Conservation (phyloP, 1,140 invertebrate species). For the Microplitis demolitor region DNA sequence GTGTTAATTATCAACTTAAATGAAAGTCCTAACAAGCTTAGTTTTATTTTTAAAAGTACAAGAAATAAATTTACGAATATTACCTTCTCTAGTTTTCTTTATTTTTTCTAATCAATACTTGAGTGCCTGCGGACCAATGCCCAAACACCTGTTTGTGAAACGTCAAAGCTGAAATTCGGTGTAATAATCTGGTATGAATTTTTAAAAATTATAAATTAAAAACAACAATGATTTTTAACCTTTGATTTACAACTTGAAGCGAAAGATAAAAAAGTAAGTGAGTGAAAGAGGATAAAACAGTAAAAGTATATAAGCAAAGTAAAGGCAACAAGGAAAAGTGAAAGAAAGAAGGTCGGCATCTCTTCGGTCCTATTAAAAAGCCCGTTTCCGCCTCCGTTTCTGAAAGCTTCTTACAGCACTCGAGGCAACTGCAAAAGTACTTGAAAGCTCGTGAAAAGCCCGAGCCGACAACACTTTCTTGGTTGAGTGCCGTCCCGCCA, state of each 20-base stretch:
- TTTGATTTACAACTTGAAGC: not conserved
- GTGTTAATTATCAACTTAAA: no score
- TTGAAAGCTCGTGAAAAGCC: slow-evolving; percentile 64
- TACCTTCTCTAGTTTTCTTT: no score
- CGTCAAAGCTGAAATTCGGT: no score
- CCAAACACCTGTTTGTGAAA: no score
- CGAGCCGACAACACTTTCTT: slow-evolving; percentile 60
- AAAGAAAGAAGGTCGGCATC: slow-evolving; percentile 35
- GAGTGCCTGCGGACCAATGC: no score
- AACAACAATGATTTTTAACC: not conserved
- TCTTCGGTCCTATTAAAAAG: slow-evolving; percentile 62
- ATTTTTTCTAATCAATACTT: no score
- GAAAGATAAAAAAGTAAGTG: slow-evolving; percentile 10
- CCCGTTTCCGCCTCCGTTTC: slow-evolving; percentile 62
- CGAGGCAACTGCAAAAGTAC: slow-evolving; percentile 63
- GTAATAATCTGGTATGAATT: no score
- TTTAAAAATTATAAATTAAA: not conserved
- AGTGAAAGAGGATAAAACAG: slow-evolving; percentile 3
- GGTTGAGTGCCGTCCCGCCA: slow-evolving; percentile 56
- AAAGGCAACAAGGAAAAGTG: slow-evolving; percentile 14
- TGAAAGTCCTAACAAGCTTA: no score
- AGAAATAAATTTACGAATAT: no score
- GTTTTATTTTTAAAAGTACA: no score
- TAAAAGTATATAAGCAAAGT: slow-evolving; percentile 3
- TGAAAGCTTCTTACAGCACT: slow-evolving; percentile 63